Evolutionary conservation across 2,888 invertebrate species (phyloP).

Genomic region (Macrosoma leucophasiata): DNA sequence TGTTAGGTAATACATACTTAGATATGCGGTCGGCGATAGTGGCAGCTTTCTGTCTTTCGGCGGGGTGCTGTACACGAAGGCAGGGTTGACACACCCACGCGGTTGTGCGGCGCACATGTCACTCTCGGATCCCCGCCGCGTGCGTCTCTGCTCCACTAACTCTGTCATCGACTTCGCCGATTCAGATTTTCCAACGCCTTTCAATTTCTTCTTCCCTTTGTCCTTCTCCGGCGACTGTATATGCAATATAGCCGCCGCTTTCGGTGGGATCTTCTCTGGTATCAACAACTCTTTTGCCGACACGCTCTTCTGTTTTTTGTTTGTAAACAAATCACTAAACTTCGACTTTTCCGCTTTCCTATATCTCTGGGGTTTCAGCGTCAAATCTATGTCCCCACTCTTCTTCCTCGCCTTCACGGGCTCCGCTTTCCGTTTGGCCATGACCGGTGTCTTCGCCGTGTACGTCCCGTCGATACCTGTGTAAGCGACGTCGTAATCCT

Average conservation of each 20-base stretch:
- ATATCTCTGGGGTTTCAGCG: slow-evolving; percentile 52
- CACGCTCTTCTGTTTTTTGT: slow-evolving; percentile 62
- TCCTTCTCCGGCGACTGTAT: slow-evolving; percentile 66
- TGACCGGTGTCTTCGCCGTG: slow-evolving; percentile 61
- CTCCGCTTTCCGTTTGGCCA: slow-evolving; percentile 60
- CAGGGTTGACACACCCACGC: slow-evolving; percentile 60
- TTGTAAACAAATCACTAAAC: slow-evolving; percentile 65
- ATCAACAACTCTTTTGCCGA: slow-evolving; percentile 60
- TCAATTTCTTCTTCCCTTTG: slow-evolving; percentile 55
- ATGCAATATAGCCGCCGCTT: slow-evolving; percentile 77
- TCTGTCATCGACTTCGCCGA: slow-evolving; percentile 56
- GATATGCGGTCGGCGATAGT: slow-evolving; percentile 58
- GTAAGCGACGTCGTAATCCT: slow-evolving; percentile 60
- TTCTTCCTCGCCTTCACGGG: slow-evolving; percentile 49
- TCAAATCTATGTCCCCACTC: slow-evolving; percentile 63
- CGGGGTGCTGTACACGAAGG: slow-evolving; percentile 70
- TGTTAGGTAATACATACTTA: slow-evolving; percentile 58
- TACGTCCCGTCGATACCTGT: slow-evolving; percentile 66
- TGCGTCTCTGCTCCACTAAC: slow-evolving; percentile 41
- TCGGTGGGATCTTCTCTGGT: slow-evolving; percentile 75
- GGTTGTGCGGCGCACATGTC: slow-evolving; percentile 51
- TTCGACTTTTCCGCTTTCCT: slow-evolving; percentile 62
- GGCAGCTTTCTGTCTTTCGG: slow-evolving; percentile 66
- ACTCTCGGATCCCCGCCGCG: slow-evolving; percentile 64
- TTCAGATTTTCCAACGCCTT: slow-evolving; percentile 58